Base-by-base conservation (phyloP, 2,113 vertebrate genomes). In the Apaloderma vittatum region DNA sequence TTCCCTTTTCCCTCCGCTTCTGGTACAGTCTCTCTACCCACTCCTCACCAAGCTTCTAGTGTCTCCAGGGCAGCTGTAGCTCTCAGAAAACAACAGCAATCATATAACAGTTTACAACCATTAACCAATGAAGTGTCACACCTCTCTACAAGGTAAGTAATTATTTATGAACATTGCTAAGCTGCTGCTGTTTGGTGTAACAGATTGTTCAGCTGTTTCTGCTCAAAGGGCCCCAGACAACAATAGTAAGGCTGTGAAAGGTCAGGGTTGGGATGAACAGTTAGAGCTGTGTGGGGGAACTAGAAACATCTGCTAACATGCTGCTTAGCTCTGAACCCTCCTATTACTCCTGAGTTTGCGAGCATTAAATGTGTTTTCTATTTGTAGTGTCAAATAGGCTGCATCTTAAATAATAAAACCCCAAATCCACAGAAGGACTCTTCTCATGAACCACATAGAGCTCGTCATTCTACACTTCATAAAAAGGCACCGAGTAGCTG, bases 171-270 rank as follows among this genome's bases (percentile, higher is more conserved):
- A 9, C 57, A 46, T 22, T 11, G 54, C 40, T 26, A 55, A 74
- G 75, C 68, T 88, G 27, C 59, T 2, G 2, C 58, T 67, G 27
- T n/a, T 84, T 34, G 48, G 72, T 40, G 65, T 36, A 74, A 65
- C 94, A 93, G 92, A 67, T 84, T 92, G 94, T 68, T 86, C 83
- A 65, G 86, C 91, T 94, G 68, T 3, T 84, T 72, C 94, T 75
- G 55, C 82, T 74, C 78, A 2, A 26, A 87, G 68, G 68, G 83
- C 52, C 68, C 36, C 76, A 62, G 65, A 72, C 30, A 78, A 91
- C 73, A 95, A 78, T 27, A 49, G 63, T 0, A 48, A 65, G 61
- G 75, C 78, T 92, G 78, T 3, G 2, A 63, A 80, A 74, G 95
- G 82, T 84, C 68, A 61, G 63, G 85, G 68, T 3, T 82, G 80